phyloP scores from a whole-genome alignment of 2,888 invertebrate genomes.

The Eudasyphora cyanicolor region DNA sequence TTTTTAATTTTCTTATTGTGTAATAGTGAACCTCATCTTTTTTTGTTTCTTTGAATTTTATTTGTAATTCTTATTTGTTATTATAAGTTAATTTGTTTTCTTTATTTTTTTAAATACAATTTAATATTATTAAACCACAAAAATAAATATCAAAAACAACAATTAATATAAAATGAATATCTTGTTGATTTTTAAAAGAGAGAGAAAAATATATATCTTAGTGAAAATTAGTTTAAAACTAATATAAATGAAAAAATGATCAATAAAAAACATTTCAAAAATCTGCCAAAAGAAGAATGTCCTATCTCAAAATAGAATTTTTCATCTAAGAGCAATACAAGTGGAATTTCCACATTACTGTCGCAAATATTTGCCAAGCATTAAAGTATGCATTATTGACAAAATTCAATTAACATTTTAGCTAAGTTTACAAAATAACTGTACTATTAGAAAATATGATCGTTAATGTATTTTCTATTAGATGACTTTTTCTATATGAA shows the following conservation, averaged over 20 bases:
- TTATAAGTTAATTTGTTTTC: conserved; percentile 11
- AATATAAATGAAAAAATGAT: background rate
- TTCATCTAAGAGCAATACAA: too few relatives aligned
- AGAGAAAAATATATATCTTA: conserved; percentile 31
- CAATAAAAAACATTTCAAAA: conserved; percentile 42
- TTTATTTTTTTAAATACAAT: conserved; percentile 19
- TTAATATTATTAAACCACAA: conserved; percentile 32
- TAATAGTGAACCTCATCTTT: background rate
- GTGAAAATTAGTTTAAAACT: conserved; percentile 5
- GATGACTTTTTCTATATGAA: too few relatives aligned
- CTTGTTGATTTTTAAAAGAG: conserved; percentile 45
- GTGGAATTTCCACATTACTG: too few relatives aligned
- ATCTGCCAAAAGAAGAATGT: conserved; percentile 49
- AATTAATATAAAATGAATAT: conserved; percentile 23
- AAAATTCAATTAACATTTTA: too few relatives aligned
- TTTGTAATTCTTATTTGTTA: background rate
- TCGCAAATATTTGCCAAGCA: too few relatives aligned
- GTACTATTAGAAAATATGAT: too few relatives aligned
- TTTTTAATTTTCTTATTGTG: background rate
- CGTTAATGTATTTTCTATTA: too few relatives aligned
- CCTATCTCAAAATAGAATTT: too few relatives aligned
- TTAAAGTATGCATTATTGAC: too few relatives aligned
- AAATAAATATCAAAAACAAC: background rate
- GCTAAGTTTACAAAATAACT: too few relatives aligned
- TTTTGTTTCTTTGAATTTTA: background rate